Conservation (phyloP, 2,113 vertebrate genomes). For the Anguilla japonica region DNA sequence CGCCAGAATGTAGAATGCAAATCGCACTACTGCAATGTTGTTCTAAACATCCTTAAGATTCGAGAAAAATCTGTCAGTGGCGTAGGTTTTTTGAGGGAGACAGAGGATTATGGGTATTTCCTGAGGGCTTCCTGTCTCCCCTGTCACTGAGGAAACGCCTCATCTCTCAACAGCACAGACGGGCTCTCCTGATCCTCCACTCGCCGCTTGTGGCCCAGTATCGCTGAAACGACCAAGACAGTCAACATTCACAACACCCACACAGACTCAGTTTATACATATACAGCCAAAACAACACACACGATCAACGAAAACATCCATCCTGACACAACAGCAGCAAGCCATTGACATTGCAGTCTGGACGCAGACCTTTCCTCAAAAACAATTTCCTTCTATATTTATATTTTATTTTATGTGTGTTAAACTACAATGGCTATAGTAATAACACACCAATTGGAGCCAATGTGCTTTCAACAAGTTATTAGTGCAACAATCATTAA, state of each 20-base stretch:
- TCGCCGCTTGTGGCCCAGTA: constrained; percentile 66
- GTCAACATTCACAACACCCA: constrained; percentile 2
- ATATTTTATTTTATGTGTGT: neutral
- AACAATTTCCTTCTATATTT: neutral
- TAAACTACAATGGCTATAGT: neutral
- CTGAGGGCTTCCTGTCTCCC: constrained; percentile 12
- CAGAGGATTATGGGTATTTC: constrained; percentile 14
- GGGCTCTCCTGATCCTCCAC: constrained; percentile 70
- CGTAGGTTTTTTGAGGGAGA: constrained; percentile 7
- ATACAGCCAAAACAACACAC: neutral
- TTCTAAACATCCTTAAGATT: neutral
- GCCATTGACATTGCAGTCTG: neutral
- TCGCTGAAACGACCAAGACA: constrained; percentile 47
- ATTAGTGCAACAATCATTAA: too few species aligned
- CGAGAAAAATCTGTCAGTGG: neutral
- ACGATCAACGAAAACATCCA: neutral
- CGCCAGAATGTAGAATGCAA: constrained; percentile 8
- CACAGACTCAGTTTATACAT: neutral
- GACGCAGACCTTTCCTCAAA: neutral
- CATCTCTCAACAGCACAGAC: constrained; percentile 70
- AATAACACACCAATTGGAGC: too few species aligned
- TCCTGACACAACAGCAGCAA: neutral
- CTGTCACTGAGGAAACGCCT: constrained; percentile 65
- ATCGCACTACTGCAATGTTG: neutral
- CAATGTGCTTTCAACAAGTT: too few species aligned